Percentiles rank a stretch among this genome's conserved stretches.
Evolutionary conservation across 2,113 vertebrate species (phyloP).

Genomic region (Elephas maximus): DNA sequence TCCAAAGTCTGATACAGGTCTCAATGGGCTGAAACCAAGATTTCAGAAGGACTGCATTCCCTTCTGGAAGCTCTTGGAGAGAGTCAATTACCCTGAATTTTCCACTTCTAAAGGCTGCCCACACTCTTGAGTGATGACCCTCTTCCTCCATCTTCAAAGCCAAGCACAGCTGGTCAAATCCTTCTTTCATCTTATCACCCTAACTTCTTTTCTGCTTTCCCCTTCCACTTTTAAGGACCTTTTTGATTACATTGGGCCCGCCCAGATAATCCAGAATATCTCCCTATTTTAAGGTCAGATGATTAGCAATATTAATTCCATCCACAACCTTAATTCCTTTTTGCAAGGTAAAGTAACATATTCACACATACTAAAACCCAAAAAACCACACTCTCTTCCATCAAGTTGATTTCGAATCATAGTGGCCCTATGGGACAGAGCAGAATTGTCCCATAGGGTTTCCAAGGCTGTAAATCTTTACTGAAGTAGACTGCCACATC

Average conservation of each 20-base stretch:
- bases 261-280: background rate
- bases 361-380: too few relatives aligned
- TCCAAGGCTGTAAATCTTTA: too few relatives aligned
- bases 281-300: background rate
- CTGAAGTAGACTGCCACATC: too few relatives aligned
- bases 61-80: background rate
- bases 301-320: background rate
- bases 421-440: too few relatives aligned
- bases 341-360: background rate
- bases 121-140: background rate
- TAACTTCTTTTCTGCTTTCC: background rate
- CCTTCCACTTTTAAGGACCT: background rate
- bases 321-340: background rate
- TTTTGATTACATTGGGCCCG: background rate
- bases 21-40: too few relatives aligned
- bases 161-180: background rate
- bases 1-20: background rate
- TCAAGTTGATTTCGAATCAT: too few relatives aligned
- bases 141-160: background rate
- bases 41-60: background rate
- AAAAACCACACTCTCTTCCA: too few relatives aligned
- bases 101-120: background rate
- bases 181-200: background rate
- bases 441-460: too few relatives aligned
- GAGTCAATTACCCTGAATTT: background rate